Evolutionary conservation across 2,888 invertebrate species (phyloP), one percentile per base, ranked within the genome.

Genomic region (Dioctria linearis): DNA sequence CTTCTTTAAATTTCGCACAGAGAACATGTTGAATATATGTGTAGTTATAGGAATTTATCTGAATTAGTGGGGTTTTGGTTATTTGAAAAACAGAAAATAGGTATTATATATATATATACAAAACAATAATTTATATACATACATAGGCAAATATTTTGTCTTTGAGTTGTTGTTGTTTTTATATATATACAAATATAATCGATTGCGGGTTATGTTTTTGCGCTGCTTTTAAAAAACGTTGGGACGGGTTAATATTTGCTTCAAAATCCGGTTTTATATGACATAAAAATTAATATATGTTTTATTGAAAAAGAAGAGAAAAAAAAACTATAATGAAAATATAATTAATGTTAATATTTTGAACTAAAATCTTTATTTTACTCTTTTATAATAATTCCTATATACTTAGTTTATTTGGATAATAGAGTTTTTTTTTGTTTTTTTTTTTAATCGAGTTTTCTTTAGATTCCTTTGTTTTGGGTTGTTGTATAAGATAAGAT

Each of bases 181-280:
- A 25, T 25, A 25, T 25, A 25, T 25, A 25, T 25, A 25, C 1
- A 25, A 25, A 25, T 25, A 25, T 49, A 46, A 46, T 46, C 54
- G 25, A 11, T 63, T 57, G 40, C 46, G 61, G 63, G 42, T 76
- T 61, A 80, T 76, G 39, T 81, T 82, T 54, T 40, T 83, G 83
- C 81, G 81, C 80, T 82, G 83, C 76, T 71, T 71, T 65, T 83
- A 84, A 85, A 85, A 85, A 86, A 86, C 86, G 88, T 88, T 88
- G 88, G 88, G 88, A 88, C 87, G 88, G 88, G 88, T 88, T 88
- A 87, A 88, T 25, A 25, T 85, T 88, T 88, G 88, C 87, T 88
- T 87, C 86, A 61, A 73, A 76, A 63, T 87, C 88, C 87, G 88
- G 87, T 76, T 37, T 63, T 6, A 76, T 61, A 43, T 63, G 37